phyloP scores from a whole-genome alignment of 2,888 invertebrate species.

The Euspilapteryx auroguttella region DNA sequence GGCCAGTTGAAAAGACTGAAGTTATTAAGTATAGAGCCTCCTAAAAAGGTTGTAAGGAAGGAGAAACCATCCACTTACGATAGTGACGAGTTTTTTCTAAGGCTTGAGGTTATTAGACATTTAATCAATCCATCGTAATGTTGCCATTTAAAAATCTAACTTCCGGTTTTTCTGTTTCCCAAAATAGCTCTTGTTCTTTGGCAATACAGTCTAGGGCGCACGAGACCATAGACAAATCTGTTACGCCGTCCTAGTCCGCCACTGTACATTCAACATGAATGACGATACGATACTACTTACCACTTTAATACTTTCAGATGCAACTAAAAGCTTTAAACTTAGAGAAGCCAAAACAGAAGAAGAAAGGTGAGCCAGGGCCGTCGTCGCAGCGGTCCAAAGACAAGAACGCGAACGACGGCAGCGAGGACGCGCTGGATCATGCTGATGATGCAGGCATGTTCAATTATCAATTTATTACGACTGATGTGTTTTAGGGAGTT shows the following conservation, averaged over 20 bases:
- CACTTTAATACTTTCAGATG: conserved; percentile 20
- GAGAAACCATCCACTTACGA: conserved; percentile 22
- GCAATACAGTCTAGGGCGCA: too few species aligned
- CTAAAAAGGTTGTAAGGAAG: conserved; percentile 20
- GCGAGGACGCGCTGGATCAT: conserved; percentile 16
- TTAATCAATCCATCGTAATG: too few species aligned
- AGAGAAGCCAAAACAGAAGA: conserved; percentile 28
- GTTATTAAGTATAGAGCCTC: conserved; percentile 22
- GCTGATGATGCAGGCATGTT: conserved; percentile 26
- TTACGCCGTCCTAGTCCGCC: too few species aligned
- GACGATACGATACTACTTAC: neutral
- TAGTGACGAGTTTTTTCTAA: conserved; percentile 38
- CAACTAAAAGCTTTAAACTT: conserved; percentile 44
- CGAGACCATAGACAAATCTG: too few species aligned
- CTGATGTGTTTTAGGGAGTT: too few species aligned
- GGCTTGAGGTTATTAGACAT: too few species aligned
- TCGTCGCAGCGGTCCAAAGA: conserved; percentile 31
- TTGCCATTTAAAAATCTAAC: too few species aligned
- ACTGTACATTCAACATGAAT: neutral
- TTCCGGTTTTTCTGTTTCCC: too few species aligned
- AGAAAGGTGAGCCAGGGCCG: conserved; percentile 21
- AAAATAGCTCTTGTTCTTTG: too few species aligned
- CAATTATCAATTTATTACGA: too few species aligned
- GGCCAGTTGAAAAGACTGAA: conserved; percentile 34
- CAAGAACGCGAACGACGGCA: conserved; percentile 24